Base-by-base conservation (phyloP, 2,113 vertebrate genomes). In the Odontesthes bonariensis region DNA sequence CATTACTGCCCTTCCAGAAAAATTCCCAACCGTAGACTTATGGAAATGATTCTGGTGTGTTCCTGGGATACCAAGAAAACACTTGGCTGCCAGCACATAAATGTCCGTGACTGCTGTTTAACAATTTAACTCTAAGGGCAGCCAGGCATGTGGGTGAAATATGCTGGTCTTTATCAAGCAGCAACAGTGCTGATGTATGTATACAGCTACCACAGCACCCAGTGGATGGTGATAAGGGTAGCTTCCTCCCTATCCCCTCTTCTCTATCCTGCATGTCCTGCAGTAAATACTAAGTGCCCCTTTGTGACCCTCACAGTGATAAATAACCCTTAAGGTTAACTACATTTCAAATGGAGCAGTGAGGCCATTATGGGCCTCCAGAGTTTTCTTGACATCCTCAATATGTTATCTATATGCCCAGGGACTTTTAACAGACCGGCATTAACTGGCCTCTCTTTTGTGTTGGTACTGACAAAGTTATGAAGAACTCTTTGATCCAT, bases 261-360 rank as follows among this genome's bases (percentile, higher is more conserved):
- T 73, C 83, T 76, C 86, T 65, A 69, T 83, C 73, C 81, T 84
- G 62, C 71, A 67, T 91, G 87, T 91, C 88, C 92, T 87, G 92
- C 86, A 89, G 88, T 94, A 93, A 94, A 94, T 89, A 87, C 86
- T 87, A 77, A 85, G 78, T 88, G 84, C 80, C 87, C 89, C 86
- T 81, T 69, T 14, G 77, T 92, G 92, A 93, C 92, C 91, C 84
- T 61, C 23, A 5, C 69, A 75, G 92, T 92, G 90, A 94, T 94
- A 92, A 93, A 94, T 93, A 93, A 92, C 91, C 73, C 85, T 90
- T 86, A 86, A 91, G 90, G 86, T 93, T 92, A 93, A 93, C 92
- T 84, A 90, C 73, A 69, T 94, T 93, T 93, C 90, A 93, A 93
- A 93, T 91, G 83, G 88, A 93, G 93, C 90, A 85, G 86, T 72